Evolutionary conservation across 2,888 invertebrate species (phyloP).

Genomic region (Baccha elongata): DNA sequence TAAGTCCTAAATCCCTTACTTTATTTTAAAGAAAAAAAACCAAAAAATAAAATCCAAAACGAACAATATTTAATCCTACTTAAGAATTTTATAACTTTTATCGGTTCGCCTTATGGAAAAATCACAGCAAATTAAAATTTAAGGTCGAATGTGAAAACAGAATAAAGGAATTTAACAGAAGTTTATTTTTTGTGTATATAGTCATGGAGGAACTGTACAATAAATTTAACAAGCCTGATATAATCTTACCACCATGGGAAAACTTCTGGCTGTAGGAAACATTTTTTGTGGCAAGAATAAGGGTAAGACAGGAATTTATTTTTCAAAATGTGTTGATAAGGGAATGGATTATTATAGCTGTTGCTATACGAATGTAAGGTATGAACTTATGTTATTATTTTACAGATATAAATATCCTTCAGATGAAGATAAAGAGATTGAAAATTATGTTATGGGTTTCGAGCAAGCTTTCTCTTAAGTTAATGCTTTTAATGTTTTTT

Average conservation of each 20-base stretch:
- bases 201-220: too few relatives aligned
- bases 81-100: constrained; percentile 31
- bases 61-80: constrained; percentile 32
- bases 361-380: background rate
- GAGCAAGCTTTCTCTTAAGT: too few relatives aligned
- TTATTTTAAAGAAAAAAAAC: too few relatives aligned
- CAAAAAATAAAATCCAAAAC: background rate
- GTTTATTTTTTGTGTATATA: background rate
- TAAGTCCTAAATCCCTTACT: too few relatives aligned
- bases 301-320: constrained; percentile 15
- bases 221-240: constrained; percentile 9
- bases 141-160: constrained; percentile 28
- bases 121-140: constrained; percentile 33
- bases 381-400: background rate
- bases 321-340: background rate
- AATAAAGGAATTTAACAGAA: constrained; percentile 13
- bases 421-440: constrained; percentile 13
- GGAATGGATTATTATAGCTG: background rate
- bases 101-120: constrained; percentile 13
- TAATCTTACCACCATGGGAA: constrained; percentile 15
- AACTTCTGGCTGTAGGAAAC: constrained; percentile 7
- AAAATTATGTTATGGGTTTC: constrained; percentile 8
- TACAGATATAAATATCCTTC: background rate
- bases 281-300: background rate
- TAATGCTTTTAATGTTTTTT: too few relatives aligned